Base-by-base conservation (phyloP, 2,888 invertebrate species). In the Heliconius ismenius region DNA sequence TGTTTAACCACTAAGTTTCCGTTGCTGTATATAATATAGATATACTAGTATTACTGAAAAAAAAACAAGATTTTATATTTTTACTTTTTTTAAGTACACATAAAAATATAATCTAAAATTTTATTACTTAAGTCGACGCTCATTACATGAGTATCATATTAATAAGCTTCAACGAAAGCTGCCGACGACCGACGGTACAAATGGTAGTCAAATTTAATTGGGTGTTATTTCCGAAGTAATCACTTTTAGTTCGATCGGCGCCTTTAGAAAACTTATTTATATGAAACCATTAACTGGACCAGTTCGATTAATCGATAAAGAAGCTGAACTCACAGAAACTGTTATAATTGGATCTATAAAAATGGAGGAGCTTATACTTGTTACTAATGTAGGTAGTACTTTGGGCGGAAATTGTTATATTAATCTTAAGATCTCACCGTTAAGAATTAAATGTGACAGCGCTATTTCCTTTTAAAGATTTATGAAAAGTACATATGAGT, bases 211-310 rank as follows among this genome's bases (percentile, higher is more conserved):
- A 69, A 86, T 88, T 88, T 90, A 92, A 91, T 91, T 89, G 87
- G 88, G 86, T 89, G 89, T 91, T 87, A 89, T 90, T 90, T 85
- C 84, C 83, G 86, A 90, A 87, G 87, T 88, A 89, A 89, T 89
- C 87, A 87, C 81, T 80, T 81, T 83, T 84, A 85, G 89, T 91
- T 89, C 90, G 87, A 90, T 90, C 92, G 91, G 90, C 87, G 81
- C 82, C 85, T 89, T 91, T 91, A 92, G 88, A 91, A 58, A 89
- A 90, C 89, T 91, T 91, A 91, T 92, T 92, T 91, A 91, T 92
- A 86, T 82, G 86, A 85, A 87, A 83, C 88, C 91, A 92, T 93
- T 91, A 90, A 90, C 84, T 88, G 83, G 83, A 89, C 89, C 87
- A 91, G 90, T 90, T 89, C 84, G 77, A 85, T 88, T 90, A 90